phyloP scores from a whole-genome alignment of 2,113 vertebrate genomes.

The Lichenostomus cassidix region DNA sequence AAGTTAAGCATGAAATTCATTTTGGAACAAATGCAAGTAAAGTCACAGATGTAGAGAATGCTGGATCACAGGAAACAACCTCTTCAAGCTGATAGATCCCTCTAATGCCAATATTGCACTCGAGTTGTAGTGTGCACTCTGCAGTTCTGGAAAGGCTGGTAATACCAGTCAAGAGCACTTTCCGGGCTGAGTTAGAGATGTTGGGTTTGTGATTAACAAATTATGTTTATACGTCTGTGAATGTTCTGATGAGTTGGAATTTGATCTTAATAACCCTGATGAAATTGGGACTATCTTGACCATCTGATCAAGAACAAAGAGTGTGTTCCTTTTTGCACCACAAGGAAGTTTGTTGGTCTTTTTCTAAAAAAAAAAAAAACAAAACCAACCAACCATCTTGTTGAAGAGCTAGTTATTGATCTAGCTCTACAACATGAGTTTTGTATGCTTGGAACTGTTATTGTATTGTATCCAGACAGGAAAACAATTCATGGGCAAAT shows the following conservation, averaged over 20 bases:
- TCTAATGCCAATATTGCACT: neutral
- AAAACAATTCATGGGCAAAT: neutral
- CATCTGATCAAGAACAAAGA: neutral
- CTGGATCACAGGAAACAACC: constrained; percentile 49
- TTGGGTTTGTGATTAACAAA: constrained; percentile 18
- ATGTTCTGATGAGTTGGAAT: constrained; percentile 2
- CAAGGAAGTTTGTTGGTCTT: neutral
- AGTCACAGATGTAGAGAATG: constrained; percentile 59
- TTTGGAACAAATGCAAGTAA: constrained; percentile 66
- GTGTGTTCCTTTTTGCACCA: neutral
- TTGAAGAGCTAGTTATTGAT: constrained; percentile 15
- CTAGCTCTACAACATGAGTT: neutral
- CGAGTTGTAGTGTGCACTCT: constrained; percentile 5
- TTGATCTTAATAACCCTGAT: constrained; percentile 19
- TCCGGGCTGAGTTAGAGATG: neutral
- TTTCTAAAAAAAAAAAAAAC: neutral
- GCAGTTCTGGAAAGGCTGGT: neutral
- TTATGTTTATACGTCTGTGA: neutral
- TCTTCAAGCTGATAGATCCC: constrained; percentile 29
- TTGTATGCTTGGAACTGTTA: neutral
- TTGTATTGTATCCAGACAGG: neutral
- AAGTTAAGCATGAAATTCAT: constrained; percentile 79
- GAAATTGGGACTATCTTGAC: neutral
- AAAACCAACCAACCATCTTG: neutral
- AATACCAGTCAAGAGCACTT: constrained; percentile 23